These are phyloP conservation scores for Sardinella longiceps DNA, from an alignment of 2,797 vertebrate genomes.

Conservation along the genomic window DNA sequence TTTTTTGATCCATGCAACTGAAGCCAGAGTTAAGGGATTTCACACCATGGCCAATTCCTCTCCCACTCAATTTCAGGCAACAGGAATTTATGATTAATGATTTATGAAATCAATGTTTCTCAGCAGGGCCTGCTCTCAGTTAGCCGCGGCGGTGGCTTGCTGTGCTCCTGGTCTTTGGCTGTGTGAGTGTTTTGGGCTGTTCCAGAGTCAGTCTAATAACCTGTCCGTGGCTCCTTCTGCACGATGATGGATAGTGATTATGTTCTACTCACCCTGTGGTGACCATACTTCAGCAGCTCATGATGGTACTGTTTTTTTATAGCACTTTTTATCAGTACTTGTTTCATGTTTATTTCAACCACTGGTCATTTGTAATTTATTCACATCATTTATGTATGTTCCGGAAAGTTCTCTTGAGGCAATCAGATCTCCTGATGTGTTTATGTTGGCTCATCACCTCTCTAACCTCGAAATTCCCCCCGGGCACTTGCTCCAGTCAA, in stretches of 20 bases:
- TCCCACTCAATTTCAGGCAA: conserved; percentile 14
- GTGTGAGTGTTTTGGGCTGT: not conserved
- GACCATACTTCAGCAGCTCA: not conserved
- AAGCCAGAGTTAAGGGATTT: conserved; percentile 14
- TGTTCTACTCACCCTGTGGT: not conserved
- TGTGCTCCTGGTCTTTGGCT: not conserved
- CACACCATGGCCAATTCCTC: conserved; percentile 16
- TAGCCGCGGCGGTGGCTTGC: not conserved
- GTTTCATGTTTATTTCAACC: not conserved
- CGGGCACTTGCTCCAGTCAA: conserved; percentile 50
- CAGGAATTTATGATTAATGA: conserved; percentile 17
- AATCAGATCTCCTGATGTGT: conserved; percentile 38
- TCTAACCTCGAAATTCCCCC: not conserved
- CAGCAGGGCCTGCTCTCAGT: not conserved
- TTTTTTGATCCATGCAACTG: conserved; percentile 7
- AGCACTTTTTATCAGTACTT: not conserved
- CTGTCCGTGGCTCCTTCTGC: not conserved
- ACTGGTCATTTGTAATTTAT: not conserved
- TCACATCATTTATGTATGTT: not conserved
- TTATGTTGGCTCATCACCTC: conserved; percentile 34
- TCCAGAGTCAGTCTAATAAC: not conserved
- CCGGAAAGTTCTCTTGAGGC: not conserved
- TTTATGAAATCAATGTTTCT: conserved; percentile 23
- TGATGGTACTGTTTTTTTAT: not conserved
- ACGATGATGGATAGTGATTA: not conserved